phyloP scores from a whole-genome alignment of 2,797 vertebrate species.

The Eutrigla gurnardus region DNA sequence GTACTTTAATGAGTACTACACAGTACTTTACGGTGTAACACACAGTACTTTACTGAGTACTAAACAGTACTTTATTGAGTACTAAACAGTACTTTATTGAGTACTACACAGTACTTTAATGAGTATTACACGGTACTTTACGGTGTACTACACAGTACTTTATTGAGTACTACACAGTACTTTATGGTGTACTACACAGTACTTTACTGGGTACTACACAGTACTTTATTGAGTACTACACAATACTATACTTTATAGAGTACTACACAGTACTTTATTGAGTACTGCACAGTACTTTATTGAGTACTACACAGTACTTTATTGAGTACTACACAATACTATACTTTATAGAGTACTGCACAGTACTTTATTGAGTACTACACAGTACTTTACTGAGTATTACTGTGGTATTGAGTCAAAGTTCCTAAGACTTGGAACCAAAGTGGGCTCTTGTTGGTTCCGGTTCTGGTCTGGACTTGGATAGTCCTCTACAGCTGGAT shows the following conservation, averaged over 20 bases:
- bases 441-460: not conserved
- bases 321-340: not conserved
- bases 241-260: not conserved
- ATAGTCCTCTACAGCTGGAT: conserved; percentile 43
- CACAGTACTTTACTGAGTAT: not conserved
- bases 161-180: not conserved
- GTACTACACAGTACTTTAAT: no score
- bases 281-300: not conserved
- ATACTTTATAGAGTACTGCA: not conserved
- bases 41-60: no score
- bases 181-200: not conserved
- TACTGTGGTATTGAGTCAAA: not conserved
- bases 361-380: not conserved
- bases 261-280: not conserved
- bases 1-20: no score
- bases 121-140: not conserved
- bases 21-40: no score
- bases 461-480: not conserved
- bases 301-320: no score
- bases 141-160: not conserved
- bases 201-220: not conserved
- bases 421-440: not conserved
- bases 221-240: no score
- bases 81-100: no score
- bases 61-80: no score